Conservation (phyloP, 1,140 invertebrate species). For the Drosophila hydei region DNA sequence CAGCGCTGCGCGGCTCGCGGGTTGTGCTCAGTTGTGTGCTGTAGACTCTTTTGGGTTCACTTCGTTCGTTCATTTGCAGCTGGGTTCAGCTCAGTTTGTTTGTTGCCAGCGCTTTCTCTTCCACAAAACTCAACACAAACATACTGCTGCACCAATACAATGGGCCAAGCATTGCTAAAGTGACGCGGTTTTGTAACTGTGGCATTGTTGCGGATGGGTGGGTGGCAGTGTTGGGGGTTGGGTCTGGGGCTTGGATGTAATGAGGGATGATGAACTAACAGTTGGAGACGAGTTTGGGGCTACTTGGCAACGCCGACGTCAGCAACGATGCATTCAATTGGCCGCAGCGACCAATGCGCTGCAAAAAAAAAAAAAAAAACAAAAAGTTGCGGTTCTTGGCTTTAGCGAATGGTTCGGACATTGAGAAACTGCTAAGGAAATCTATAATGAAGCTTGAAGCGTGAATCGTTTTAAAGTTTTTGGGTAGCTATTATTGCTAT, state of each 20-base stretch:
- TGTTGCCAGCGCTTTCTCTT: constrained; percentile 29
- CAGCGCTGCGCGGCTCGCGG: too few relatives aligned
- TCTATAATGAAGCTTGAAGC: too few relatives aligned
- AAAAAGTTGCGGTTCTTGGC: neutral
- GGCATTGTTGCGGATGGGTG: constrained; percentile 38
- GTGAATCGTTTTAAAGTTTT: too few relatives aligned
- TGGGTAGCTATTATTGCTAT: too few relatives aligned
- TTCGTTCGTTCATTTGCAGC: constrained; percentile 50
- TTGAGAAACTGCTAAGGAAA: neutral
- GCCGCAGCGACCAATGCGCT: constrained; percentile 22
- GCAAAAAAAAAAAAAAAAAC: neutral
- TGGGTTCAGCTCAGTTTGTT: constrained; percentile 55
- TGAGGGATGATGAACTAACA: constrained; percentile 27
- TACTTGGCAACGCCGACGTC: constrained; percentile 11
- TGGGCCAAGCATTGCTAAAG: constrained; percentile 42
- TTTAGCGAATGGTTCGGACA: neutral
- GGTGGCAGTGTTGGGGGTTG: neutral
- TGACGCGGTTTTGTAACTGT: constrained; percentile 44
- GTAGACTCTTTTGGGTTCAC: constrained; percentile 23
- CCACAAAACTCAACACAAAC: constrained; percentile 11
- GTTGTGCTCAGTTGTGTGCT: constrained; percentile 8
- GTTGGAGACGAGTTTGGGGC: neutral
- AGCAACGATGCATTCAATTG: constrained; percentile 33
- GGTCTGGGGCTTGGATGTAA: constrained; percentile 4
- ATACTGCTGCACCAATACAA: constrained; percentile 23